A percentile compares a stretch with the other conserved stretches of the same genome.
phyloP scores from a whole-genome alignment of 2,888 invertebrate genomes.

The Drosophila diplacantha region DNA sequence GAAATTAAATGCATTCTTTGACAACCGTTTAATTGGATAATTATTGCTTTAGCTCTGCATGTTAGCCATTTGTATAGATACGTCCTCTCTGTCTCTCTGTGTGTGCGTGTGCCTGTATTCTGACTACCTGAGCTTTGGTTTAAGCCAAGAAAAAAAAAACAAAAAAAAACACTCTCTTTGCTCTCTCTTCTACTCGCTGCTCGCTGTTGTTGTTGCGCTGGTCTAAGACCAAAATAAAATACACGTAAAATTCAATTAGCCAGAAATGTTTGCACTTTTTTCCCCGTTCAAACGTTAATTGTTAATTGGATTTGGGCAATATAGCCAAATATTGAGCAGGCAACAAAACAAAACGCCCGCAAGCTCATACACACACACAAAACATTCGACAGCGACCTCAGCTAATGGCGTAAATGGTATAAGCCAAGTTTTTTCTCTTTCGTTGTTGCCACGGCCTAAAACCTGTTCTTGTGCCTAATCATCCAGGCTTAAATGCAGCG shows the following conservation, averaged over 20 bases:
- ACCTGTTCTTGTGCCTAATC: constrained; percentile 67
- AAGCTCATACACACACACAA: constrained; percentile 42
- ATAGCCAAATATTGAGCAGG: constrained; percentile 55
- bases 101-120: constrained; percentile 39
- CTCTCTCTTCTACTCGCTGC: constrained; percentile 43
- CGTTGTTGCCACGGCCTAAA: constrained; percentile 59
- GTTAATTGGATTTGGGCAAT: constrained; percentile 64
- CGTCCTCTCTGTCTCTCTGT: constrained; percentile 18
- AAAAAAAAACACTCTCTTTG: constrained; percentile 11
- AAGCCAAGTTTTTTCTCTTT: constrained; percentile 66
- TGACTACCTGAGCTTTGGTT: constrained; percentile 42
- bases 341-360: constrained; percentile 27
- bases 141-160: constrained; percentile 30
- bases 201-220: constrained; percentile 50
- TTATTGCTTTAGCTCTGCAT: constrained; percentile 48
- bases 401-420: constrained; percentile 69
- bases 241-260: constrained; percentile 61
- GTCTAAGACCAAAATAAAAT: constrained; percentile 48
- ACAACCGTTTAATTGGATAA: constrained; percentile 60
- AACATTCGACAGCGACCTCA: constrained; percentile 67
- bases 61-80: constrained; percentile 15
- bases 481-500: constrained; percentile 31
- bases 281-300: constrained; percentile 26
- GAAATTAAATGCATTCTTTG: constrained; percentile 58
- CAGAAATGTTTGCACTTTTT: constrained; percentile 58